Evolutionary conservation across 1,140 invertebrate genomes (phyloP).

Genomic region (Drosophila ficusphila): DNA sequence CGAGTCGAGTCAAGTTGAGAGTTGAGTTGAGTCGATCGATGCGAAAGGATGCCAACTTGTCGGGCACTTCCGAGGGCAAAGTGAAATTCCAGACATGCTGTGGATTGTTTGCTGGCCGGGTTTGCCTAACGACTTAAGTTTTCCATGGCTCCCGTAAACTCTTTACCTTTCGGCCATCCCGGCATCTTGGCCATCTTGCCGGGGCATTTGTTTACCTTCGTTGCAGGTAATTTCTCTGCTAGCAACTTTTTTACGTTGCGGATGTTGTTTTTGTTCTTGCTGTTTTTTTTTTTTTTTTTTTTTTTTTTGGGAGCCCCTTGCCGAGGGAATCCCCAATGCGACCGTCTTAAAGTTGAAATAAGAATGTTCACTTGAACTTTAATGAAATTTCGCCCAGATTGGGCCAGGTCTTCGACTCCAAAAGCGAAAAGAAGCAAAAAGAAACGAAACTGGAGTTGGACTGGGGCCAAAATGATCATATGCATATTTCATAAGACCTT

Average conservation of each 20-base stretch:
- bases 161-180: conserved; percentile 12
- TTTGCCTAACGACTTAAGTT: conserved; percentile 46
- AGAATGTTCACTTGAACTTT: conserved; percentile 55
- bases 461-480: conserved; percentile 69
- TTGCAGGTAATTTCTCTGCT: conserved; percentile 46
- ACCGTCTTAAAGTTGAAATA: conserved; percentile 59
- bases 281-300: conserved; percentile 78
- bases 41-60: conserved; percentile 22
- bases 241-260: conserved; percentile 22
- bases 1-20: conserved; percentile 2
- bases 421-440: no score
- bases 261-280: conserved; percentile 13
- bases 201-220: conserved; percentile 44
- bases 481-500: conserved; percentile 80
- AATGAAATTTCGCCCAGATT: conserved; percentile 54
- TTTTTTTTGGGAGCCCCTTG: not conserved
- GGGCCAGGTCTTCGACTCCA: not conserved
- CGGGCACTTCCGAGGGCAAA: conserved; percentile 36
- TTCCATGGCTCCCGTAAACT: conserved; percentile 25
- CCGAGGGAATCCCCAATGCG: conserved; percentile 45
- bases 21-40: no score
- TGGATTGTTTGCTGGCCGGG: conserved; percentile 36
- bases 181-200: conserved; percentile 11
- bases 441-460: not conserved
- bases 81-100: conserved; percentile 46